Conservation (phyloP, 2,797 vertebrate genomes). For the Alauda arvensis region DNA sequence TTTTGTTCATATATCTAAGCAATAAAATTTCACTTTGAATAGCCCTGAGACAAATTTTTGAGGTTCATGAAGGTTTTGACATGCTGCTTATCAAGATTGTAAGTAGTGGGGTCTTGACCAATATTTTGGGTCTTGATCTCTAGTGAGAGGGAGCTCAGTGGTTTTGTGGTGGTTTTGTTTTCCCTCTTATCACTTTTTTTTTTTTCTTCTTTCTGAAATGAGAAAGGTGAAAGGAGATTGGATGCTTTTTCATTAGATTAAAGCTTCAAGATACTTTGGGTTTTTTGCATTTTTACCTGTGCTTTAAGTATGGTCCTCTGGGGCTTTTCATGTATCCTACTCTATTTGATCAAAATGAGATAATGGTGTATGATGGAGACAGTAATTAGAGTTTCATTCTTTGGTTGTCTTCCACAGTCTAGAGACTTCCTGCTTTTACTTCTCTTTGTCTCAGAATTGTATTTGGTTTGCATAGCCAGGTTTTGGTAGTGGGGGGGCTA, state of each 20-base stretch:
- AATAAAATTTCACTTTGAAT: background rate
- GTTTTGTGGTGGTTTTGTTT: background rate
- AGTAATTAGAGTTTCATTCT: background rate
- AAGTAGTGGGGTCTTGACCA: background rate
- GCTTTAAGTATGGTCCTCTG: background rate
- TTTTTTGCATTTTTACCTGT: background rate
- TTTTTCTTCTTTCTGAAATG: background rate
- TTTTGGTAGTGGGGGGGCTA: background rate
- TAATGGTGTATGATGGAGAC: background rate
- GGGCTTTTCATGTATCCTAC: background rate
- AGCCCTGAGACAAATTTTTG: background rate
- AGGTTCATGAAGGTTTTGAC: background rate
- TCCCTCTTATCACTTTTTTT: background rate
- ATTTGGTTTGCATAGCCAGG: background rate
- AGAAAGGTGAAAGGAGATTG: background rate
- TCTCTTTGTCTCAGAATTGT: background rate
- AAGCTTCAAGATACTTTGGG: background rate
- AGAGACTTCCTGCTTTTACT: background rate
- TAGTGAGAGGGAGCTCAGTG: background rate
- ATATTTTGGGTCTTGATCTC: background rate
- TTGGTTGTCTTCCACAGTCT: background rate
- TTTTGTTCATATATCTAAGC: background rate
- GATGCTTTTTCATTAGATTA: background rate
- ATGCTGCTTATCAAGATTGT: background rate
- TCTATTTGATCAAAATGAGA: background rate